Conservation (phyloP, 1,140 invertebrate species). For the Kradibia gibbosae region DNA sequence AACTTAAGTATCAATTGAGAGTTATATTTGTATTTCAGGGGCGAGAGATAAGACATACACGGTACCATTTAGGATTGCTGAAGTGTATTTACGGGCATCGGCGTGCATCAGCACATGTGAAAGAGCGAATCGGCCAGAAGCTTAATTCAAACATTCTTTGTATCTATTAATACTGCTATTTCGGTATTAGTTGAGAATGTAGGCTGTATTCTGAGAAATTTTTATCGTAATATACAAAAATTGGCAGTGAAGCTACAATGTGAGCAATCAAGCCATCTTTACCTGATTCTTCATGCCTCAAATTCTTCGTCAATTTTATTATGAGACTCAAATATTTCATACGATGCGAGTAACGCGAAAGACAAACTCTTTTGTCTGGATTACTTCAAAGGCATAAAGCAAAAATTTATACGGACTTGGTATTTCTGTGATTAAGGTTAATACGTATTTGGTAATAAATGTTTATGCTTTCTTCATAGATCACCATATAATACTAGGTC, state of each 20-base stretch:
- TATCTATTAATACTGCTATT: not conserved
- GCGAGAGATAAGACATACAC: no score
- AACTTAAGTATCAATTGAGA: conserved; percentile 41
- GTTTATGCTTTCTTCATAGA: conserved; percentile 18
- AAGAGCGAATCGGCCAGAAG: no score
- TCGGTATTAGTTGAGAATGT: not conserved
- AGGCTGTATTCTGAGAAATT: not conserved
- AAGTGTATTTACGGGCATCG: no score
- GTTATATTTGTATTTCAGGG: not conserved
- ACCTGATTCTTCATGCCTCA: no score
- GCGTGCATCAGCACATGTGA: no score
- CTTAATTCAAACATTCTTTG: not conserved
- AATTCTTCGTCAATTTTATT: not conserved
- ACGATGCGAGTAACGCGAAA: no score
- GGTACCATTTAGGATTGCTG: no score
- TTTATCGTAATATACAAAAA: not conserved
- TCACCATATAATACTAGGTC: not conserved
- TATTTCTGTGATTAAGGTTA: not conserved
- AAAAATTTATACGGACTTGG: not conserved
- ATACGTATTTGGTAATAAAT: conserved; percentile 1
- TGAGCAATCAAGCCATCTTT: no score
- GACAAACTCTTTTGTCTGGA: not conserved
- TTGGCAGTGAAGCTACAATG: no score
- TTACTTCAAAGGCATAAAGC: not conserved
- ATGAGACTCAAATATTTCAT: not conserved